A percentile compares a stretch with the other conserved stretches of the same genome.
These are phyloP conservation scores for Pandemis heparana DNA, from an alignment of 2,888 invertebrate genomes.

Conservation along the genomic window DNA sequence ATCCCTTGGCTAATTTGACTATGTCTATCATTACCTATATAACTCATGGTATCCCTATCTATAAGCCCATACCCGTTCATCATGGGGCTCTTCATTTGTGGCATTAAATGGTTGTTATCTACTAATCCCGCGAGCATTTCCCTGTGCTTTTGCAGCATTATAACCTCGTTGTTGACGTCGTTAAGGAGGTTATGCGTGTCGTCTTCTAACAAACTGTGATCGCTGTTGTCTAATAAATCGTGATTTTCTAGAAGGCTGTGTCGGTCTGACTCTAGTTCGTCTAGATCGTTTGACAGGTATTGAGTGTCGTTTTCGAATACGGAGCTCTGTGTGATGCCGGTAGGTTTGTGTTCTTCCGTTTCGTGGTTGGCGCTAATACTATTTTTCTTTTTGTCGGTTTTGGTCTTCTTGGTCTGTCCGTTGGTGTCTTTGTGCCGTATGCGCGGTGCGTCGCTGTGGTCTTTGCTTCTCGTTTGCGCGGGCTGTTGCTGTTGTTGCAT, in stretches of 20 bases:
- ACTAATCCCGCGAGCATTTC: constrained; percentile 75
- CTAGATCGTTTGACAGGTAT: constrained; percentile 75
- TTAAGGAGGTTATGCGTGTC: constrained; percentile 76
- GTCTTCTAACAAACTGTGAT: constrained; percentile 77
- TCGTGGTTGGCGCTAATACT: constrained; percentile 74
- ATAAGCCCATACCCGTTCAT: constrained; percentile 75
- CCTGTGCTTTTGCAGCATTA: constrained; percentile 76
- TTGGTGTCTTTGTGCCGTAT: constrained; percentile 79
- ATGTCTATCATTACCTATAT: constrained; percentile 75
- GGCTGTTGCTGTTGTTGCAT: constrained; percentile 59
- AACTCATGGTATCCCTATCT: constrained; percentile 71
- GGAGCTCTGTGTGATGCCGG: constrained; percentile 53
- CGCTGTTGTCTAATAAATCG: constrained; percentile 77
- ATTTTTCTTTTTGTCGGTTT: constrained; percentile 81
- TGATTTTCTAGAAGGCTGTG: constrained; percentile 81
- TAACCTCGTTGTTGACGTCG: constrained; percentile 70
- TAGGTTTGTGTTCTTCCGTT: constrained; percentile 50
- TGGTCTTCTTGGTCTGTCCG: constrained; percentile 75
- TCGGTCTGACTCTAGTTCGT: constrained; percentile 81
- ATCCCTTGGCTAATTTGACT: constrained; percentile 75
- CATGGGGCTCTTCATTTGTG: constrained; percentile 70
- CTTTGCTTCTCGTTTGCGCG: constrained; percentile 82
- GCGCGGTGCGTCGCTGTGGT: constrained; percentile 73
- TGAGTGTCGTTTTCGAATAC: constrained; percentile 74
- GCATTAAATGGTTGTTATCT: constrained; percentile 70